Percentiles rank a stretch among this genome's conserved stretches.
These are phyloP conservation scores for Misgurnus mizolepis DNA, from an alignment of 2,113 vertebrate species.

Conservation along the genomic window DNA sequence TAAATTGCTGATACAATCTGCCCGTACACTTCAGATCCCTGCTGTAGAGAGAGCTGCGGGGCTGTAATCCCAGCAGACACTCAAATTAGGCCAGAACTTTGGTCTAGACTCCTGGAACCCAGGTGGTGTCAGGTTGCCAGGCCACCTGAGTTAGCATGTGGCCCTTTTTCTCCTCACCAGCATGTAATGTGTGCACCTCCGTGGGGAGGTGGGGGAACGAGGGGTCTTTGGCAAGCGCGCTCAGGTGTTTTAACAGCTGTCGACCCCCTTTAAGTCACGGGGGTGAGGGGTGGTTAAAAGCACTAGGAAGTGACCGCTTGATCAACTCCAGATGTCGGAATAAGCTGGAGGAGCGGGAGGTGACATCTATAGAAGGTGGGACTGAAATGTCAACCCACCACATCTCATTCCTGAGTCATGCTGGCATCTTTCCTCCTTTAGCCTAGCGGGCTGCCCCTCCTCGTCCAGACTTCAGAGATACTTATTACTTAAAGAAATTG, in stretches of 20 bases:
- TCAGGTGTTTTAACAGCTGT: conserved; percentile 65
- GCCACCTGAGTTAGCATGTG: conserved; percentile 39
- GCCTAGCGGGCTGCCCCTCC: conserved; percentile 20
- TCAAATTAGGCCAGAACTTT: conserved; percentile 42
- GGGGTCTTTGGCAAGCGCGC: conserved; percentile 12
- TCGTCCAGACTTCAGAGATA: background rate
- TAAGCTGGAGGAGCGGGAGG: conserved; percentile 60
- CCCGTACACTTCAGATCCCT: conserved; percentile 46
- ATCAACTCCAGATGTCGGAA: conserved; percentile 86
- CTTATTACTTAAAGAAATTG: conserved; percentile 11
- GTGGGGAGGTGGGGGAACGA: conserved; percentile 30
- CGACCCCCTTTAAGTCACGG: conserved; percentile 72
- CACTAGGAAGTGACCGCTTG: conserved; percentile 84
- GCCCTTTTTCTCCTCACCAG: conserved; percentile 38
- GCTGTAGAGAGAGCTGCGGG: conserved; percentile 43
- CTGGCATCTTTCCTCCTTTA: conserved; percentile 74
- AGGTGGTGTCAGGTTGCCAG: conserved; percentile 35
- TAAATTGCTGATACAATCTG: conserved; percentile 59
- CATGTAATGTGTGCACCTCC: conserved; percentile 49
- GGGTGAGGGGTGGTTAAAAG: conserved; percentile 77
- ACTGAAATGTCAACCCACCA: conserved; percentile 85
- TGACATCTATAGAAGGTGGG: conserved; percentile 80
- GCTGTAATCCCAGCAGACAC: conserved; percentile 39
- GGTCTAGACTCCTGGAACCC: conserved; percentile 48
- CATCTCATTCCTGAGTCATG: conserved; percentile 80